Base-by-base conservation (phyloP, 2,113 vertebrate genomes). In the Pedetes capensis region DNA sequence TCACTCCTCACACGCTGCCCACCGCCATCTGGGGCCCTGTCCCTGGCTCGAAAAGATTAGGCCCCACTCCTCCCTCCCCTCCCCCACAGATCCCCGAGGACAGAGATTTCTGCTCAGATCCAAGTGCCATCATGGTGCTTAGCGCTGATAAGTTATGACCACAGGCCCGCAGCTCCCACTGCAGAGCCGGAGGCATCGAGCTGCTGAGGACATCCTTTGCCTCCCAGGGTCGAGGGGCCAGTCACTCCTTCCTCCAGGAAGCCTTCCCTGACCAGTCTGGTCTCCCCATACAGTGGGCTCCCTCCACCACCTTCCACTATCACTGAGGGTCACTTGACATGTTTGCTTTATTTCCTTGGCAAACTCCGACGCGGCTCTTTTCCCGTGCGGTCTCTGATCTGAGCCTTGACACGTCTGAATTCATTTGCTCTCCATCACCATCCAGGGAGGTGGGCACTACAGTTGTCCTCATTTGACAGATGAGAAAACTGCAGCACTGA, bases 201-300 rank as follows among this genome's bases (percentile, higher is more conserved):
- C n/a, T n/a, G n/a, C n/a, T n/a, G n/a, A n/a, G n/a, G n/a, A n/a
- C n/a, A n/a, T n/a, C n/a, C n/a, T n/a, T n/a, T n/a, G n/a, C n/a
- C n/a, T n/a, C n/a, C 16, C 7, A 29, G 5, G 3, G 69, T 68
- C 34, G 5, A 72, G 13, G 57, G 32, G 29, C 34, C 16, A n/a
- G 9, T 8, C n/a, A 5, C 69, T 23, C 3, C 59, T 71, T 93
- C 69, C 92, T 95, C 75, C 87, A 81, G 42, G 93, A 89, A 94
- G 86, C 59, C 87, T 85, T 79, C 83, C n/a, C 55, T 57, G 87
- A 92, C n/a, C n/a, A n/a, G 17, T 11, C 66, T 49, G 29, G 22
- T 72, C 69, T 64, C 89, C 22, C 51, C 61, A 53, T 11, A 16
- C 32, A 57, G 12, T 3, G 18, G 51, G 14, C 57, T 8, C 39